Evolutionary conservation across 1,140 invertebrate genomes (phyloP), one percentile per base, ranked within the genome.

Genomic region (Solenopsis invicta): DNA sequence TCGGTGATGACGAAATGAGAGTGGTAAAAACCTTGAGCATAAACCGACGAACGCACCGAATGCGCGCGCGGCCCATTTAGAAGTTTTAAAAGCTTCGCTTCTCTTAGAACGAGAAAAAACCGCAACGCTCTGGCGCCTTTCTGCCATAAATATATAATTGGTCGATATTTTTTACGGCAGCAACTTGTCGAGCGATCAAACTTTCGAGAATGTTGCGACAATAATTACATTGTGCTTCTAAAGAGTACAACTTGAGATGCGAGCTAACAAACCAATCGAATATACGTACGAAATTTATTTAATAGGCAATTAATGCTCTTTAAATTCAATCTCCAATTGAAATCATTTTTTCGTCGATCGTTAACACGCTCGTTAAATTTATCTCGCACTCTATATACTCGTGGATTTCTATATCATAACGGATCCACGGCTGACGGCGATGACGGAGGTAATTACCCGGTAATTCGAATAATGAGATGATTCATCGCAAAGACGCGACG

Each of bases 381-480:
- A 34, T 72, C 48, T 56, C 12, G n/a, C 48, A 16, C 12, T 21
- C 18, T 50, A n/a, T 48, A 74, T 34, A 18, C 69, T n/a, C 4
- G 37, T 82, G 18, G 12, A 61, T 74, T 72, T 59, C 54, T 21
- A 34, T 59, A 61, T 13, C 24, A 16, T 45, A 59, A 61, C 16
- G 2, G 10, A 82, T 61, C 37, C 18, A 82, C 6, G 24, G 21
- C 18, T 54, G 37, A 37, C 80, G 10, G 24, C 67, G 52, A 82
- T 72, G 67, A 82, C 54, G 66, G 37, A 72, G 67, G 41, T 82
- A 82, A 82, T 82, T 82, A 82, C 18, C 24, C 37, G 41, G 54
- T 82, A 74, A 82, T 82, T 82, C 67, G 69, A 74, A 54, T 82
- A 82, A 82, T 82, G 52, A 82, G 54, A 48, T 82, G 80, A 82